These are phyloP conservation scores for Drosophila insularis DNA, from an alignment of 1,140 invertebrate genomes.

Conservation along the genomic window DNA sequence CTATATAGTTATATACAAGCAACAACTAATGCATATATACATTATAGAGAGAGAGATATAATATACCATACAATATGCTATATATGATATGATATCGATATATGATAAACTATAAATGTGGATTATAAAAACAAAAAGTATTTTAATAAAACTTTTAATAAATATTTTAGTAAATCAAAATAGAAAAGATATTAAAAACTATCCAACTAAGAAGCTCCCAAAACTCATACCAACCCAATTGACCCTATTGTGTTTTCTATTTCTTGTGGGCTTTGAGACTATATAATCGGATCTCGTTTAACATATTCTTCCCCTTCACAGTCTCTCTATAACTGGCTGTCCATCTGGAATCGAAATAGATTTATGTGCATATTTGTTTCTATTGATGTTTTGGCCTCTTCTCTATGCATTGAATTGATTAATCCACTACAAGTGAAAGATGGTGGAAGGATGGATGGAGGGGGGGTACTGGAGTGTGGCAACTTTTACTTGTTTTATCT, in stretches of 20 bases:
- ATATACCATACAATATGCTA: slow-evolving; percentile 40
- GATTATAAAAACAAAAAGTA: slow-evolving; percentile 68
- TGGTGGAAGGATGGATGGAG: neutral
- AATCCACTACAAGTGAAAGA: slow-evolving; percentile 44
- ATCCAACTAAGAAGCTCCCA: slow-evolving; percentile 16
- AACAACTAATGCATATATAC: slow-evolving; percentile 38
- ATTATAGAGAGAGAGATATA: slow-evolving; percentile 13
- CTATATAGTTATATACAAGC: slow-evolving; percentile 46
- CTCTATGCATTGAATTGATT: slow-evolving; percentile 58
- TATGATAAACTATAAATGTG: slow-evolving; percentile 59
- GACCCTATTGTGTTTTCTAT: neutral
- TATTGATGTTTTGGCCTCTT: slow-evolving; percentile 42
- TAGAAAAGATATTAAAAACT: slow-evolving; percentile 17
- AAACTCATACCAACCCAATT: neutral
- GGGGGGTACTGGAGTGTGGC: neutral
- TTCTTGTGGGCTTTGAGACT: neutral
- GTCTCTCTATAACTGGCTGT: slow-evolving; percentile 2
- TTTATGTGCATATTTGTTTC: slow-evolving; percentile 69
- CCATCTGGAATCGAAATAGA: slow-evolving; percentile 32
- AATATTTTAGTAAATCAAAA: slow-evolving; percentile 76
- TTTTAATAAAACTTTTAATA: slow-evolving; percentile 81
- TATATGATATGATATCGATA: slow-evolving; percentile 22
- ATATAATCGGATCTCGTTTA: slow-evolving; percentile 5
- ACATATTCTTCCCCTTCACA: neutral
- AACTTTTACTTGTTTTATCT: slow-evolving; percentile 22